Evolutionary conservation across 2,888 invertebrate genomes (phyloP).

Genomic region (Andrena bucephala): DNA sequence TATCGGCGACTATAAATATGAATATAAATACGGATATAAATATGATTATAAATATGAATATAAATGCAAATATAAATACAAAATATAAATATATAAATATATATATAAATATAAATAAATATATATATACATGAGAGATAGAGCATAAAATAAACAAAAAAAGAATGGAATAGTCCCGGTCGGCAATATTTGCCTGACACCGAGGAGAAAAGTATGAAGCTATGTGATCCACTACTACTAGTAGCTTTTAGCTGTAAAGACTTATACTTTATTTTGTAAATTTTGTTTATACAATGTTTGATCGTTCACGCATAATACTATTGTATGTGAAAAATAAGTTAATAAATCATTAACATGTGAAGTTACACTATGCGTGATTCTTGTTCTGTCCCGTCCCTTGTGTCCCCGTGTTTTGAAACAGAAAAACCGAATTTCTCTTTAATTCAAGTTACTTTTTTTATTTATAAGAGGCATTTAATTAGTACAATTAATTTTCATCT

Average conservation of each 20-base stretch:
- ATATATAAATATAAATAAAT: conserved; percentile 58
- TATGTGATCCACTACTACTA: conserved; percentile 85
- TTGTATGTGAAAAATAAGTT: conserved; percentile 85
- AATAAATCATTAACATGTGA: conserved; percentile 85
- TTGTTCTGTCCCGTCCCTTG: conserved; percentile 1
- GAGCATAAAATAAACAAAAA: conserved; percentile 71
- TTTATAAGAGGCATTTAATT: too few species aligned
- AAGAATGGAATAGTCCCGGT: conserved; percentile 70
- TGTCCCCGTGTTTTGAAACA: not conserved
- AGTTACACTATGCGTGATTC: conserved; percentile 70
- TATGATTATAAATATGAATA: conserved; percentile 67
- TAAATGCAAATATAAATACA: conserved; percentile 69
- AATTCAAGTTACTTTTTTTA: too few species aligned
- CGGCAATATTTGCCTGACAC: conserved; percentile 68
- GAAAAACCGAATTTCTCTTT: too few species aligned
- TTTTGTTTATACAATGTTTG: conserved; percentile 85
- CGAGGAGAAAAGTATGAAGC: conserved; percentile 82
- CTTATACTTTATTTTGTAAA: conserved; percentile 85
- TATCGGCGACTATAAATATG: conserved; percentile 54
- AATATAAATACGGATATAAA: conserved; percentile 64
- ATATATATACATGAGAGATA: conserved; percentile 71
- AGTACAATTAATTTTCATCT: too few species aligned
- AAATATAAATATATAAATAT: conserved; percentile 68
- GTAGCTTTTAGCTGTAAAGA: conserved; percentile 85
- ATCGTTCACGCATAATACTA: conserved; percentile 85